Evolutionary conservation across 2,797 vertebrate species (phyloP).

Genomic region (Sebastes trivittatus): DNA sequence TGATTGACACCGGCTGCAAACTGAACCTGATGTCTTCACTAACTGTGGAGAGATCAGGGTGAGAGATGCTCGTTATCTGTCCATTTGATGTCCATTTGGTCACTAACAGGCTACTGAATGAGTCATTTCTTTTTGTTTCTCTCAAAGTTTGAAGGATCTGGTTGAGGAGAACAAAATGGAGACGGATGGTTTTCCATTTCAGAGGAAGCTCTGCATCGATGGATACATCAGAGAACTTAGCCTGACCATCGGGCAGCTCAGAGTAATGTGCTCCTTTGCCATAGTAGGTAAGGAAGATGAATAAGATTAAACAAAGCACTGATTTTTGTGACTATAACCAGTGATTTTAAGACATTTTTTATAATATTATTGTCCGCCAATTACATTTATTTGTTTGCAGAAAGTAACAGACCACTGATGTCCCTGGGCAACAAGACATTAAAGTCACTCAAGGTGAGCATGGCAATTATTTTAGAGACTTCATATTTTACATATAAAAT

Average conservation of each 20-base stretch:
- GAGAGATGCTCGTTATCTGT: conserved; percentile 61
- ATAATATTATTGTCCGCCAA: neutral
- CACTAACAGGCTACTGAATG: too few species aligned
- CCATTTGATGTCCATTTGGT: neutral
- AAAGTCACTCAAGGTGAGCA: conserved; percentile 84
- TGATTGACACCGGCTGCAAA: conserved; percentile 88
- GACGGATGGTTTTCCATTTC: conserved; percentile 69
- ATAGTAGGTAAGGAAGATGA: conserved; percentile 82
- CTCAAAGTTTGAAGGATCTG: conserved; percentile 82
- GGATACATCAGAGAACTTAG: conserved; percentile 81
- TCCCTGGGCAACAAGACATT: conserved; percentile 88
- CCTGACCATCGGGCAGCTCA: conserved; percentile 80
- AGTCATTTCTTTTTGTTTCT: conserved; percentile 11
- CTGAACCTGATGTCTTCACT: conserved; percentile 86
- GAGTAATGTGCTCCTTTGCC: conserved; percentile 79
- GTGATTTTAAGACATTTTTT: neutral
- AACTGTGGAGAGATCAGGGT: conserved; percentile 88
- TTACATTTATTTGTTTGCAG: conserved; percentile 67
- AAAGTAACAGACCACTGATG: conserved; percentile 82
- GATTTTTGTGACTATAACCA: neutral
- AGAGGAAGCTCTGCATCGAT: conserved; percentile 67
- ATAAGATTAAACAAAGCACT: neutral
- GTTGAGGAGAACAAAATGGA: conserved; percentile 80
- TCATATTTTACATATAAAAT: neutral
- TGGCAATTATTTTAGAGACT: neutral